These are phyloP conservation scores for Brachyhypopomus gauderio DNA, from an alignment of 2,113 vertebrate species.

Conservation along the genomic window DNA sequence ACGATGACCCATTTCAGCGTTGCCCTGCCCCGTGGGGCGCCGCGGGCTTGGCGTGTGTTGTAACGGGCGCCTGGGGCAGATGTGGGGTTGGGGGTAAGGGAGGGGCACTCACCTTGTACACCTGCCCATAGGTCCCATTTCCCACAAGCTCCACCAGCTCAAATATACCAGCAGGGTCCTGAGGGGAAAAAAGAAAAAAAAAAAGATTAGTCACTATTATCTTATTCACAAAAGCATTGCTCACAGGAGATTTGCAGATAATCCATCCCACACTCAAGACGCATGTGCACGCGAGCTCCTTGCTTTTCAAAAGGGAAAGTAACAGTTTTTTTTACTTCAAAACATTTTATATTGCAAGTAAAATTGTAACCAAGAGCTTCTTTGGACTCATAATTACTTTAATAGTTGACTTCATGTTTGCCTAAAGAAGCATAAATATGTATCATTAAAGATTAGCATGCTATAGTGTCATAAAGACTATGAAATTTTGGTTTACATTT, in stretches of 20 bases:
- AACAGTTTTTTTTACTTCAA: background rate
- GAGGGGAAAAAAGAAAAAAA: conserved; percentile 49
- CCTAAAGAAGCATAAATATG: background rate
- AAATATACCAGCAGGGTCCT: conserved; percentile 98
- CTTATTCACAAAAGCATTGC: background rate
- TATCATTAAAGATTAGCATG: too few relatives aligned
- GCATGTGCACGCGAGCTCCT: background rate
- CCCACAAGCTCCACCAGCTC: conserved; percentile 97
- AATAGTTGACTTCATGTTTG: background rate
- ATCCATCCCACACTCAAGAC: background rate
- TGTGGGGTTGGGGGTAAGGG: background rate
- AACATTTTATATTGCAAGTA: background rate
- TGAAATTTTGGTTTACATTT: too few relatives aligned
- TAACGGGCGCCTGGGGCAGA: background rate
- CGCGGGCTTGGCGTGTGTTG: background rate
- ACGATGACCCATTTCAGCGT: background rate
- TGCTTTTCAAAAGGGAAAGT: conserved; percentile 21
- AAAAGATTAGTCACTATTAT: conserved; percentile 35
- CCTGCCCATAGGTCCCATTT: conserved; percentile 97
- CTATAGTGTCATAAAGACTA: too few relatives aligned
- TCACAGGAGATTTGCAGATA: background rate
- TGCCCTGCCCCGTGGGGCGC: too few relatives aligned
- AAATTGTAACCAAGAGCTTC: background rate
- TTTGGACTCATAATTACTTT: background rate
- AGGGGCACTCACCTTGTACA: conserved; percentile 88